phyloP scores from a whole-genome alignment of 2,797 vertebrate species.

The Myotis findleyi region DNA sequence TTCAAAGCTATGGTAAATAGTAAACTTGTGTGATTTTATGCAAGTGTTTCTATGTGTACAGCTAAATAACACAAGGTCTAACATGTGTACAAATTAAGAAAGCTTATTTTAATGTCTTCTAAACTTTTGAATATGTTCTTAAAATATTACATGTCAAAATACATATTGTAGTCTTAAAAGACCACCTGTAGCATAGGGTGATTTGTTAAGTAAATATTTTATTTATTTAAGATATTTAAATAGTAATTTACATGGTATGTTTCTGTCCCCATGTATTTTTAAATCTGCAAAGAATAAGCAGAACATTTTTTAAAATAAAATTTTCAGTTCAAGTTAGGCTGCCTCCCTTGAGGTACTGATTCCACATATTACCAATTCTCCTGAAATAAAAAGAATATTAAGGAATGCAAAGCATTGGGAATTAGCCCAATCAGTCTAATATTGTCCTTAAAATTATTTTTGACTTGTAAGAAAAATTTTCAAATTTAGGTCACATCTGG shows the following conservation, averaged over 20 bases:
- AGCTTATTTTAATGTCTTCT: neutral
- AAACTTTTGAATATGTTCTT: conserved; percentile 39
- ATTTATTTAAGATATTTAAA: neutral
- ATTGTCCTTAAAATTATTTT: neutral
- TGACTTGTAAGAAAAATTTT: conserved; percentile 18
- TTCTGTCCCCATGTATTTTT: neutral
- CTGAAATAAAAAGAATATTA: conserved; percentile 22
- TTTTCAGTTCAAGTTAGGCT: neutral
- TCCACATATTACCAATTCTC: neutral
- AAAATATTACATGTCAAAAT: neutral
- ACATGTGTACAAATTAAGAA: neutral
- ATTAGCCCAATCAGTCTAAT: neutral
- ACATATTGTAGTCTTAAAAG: neutral
- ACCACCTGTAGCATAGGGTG: neutral
- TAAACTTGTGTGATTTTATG: conserved; percentile 53
- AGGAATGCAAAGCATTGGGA: neutral
- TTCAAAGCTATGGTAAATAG: conserved; percentile 73
- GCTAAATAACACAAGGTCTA: conserved; percentile 26
- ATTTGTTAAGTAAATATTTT: conserved; percentile 18
- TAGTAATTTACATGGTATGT: neutral
- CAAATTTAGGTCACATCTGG: conserved; percentile 8
- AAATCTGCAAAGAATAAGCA: neutral
- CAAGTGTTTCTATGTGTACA: conserved; percentile 5
- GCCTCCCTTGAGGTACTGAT: neutral
- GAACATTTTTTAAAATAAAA: neutral